These are phyloP conservation scores for Campylomormyrus tamandua DNA, from an alignment of 2,113 vertebrate genomes.

Conservation along the genomic window DNA sequence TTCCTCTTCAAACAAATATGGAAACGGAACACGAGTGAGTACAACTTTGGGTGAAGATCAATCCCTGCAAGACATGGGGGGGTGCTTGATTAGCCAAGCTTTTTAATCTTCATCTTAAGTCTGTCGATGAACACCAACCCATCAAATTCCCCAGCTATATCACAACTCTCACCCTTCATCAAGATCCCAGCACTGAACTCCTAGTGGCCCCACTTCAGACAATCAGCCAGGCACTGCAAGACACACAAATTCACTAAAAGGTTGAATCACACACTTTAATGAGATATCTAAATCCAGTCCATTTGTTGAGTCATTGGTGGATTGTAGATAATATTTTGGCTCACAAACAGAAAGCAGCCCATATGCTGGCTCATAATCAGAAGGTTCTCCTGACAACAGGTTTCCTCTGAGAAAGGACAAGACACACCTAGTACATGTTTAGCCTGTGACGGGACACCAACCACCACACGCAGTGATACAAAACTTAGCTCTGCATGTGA, in stretches of 20 bases:
- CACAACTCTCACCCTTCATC: neutral
- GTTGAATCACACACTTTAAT: neutral
- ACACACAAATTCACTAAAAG: neutral
- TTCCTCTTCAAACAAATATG: conserved; percentile 47
- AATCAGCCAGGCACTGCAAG: neutral
- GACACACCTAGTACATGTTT: neutral
- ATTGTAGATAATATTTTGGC: neutral
- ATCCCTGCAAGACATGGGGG: neutral
- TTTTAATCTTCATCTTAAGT: conserved; percentile 43
- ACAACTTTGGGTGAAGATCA: neutral
- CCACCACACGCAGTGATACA: neutral
- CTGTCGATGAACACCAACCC: conserved; percentile 50
- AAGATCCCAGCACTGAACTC: neutral
- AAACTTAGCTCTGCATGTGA: neutral
- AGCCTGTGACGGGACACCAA: neutral
- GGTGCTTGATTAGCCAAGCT: neutral
- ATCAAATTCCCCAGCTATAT: neutral
- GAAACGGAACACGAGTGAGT: neutral
- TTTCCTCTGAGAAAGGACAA: neutral
- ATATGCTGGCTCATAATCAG: neutral
- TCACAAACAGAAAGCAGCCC: neutral
- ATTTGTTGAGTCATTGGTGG: neutral
- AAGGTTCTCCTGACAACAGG: neutral
- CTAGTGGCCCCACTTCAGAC: neutral
- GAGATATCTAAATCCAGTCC: neutral